Percentiles rank a stretch among this genome's conserved stretches.
phyloP scores from a whole-genome alignment of 1,140 invertebrate genomes.

The Hylyphantes graminicola region DNA sequence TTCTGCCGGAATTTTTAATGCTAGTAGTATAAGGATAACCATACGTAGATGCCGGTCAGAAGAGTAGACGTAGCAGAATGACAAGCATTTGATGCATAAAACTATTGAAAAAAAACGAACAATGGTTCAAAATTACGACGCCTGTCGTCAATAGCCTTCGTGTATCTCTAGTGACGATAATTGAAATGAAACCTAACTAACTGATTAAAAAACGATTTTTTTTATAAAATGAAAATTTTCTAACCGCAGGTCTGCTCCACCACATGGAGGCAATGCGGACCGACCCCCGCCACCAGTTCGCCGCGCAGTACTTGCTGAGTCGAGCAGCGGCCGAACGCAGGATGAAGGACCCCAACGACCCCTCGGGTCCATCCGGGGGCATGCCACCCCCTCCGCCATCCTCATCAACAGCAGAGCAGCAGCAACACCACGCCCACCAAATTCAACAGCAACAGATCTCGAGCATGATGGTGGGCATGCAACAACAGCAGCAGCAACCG shows the following conservation, averaged over 20 bases:
- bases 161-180: too few relatives aligned
- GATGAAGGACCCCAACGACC: conserved; percentile 75
- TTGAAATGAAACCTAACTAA: too few relatives aligned
- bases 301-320: conserved; percentile 90
- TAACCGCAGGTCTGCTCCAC: conserved; percentile 80
- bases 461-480: conserved; percentile 32
- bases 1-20: too few relatives aligned
- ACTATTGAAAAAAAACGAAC: too few relatives aligned
- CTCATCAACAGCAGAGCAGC: conserved; percentile 48
- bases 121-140: too few relatives aligned
- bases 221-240: neutral
- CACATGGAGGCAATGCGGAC: conserved; percentile 97
- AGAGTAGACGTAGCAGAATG: too few relatives aligned
- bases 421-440: conserved; percentile 16
- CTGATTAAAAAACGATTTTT: too few relatives aligned
- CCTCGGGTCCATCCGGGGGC: conserved; percentile 12
- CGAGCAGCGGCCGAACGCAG: conserved; percentile 88
- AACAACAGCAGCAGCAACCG: conserved; percentile 35
- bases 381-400: conserved; percentile 22
- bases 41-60: too few relatives aligned
- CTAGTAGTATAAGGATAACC: too few relatives aligned
- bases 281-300: conserved; percentile 95
- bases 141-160: too few relatives aligned
- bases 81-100: too few relatives aligned
- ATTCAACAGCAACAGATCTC: conserved; percentile 7